These are phyloP conservation scores for Macroramphosus scolopax DNA, from an alignment of 2,797 vertebrate species.

Conservation along the genomic window DNA sequence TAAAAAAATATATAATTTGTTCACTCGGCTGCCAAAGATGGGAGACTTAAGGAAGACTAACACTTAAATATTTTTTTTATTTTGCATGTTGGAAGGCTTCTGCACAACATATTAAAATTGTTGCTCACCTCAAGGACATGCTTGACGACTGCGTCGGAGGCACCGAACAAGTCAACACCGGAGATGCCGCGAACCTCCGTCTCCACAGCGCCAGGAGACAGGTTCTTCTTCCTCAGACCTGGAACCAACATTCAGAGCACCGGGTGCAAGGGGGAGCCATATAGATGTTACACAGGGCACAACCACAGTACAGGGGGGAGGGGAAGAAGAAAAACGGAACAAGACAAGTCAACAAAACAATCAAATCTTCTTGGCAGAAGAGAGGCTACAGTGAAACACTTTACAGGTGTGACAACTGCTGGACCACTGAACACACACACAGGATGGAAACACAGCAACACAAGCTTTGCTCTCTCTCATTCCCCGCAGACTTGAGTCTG, in stretches of 20 bases:
- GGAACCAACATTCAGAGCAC: constrained; percentile 74
- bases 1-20: too few species aligned
- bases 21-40: too few species aligned
- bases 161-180: constrained; percentile 93
- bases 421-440: constrained; percentile 68
- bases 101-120: neutral
- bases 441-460: constrained; percentile 54
- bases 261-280: constrained; percentile 54
- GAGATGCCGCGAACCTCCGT: constrained; percentile 92
- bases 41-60: too few species aligned
- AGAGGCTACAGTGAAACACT: too few species aligned
- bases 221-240: constrained; percentile 96
- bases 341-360: constrained; percentile 22
- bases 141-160: constrained; percentile 94
- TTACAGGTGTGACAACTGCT: constrained; percentile 52
- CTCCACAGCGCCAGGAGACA: constrained; percentile 93
- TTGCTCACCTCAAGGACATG: constrained; percentile 91
- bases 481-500: constrained; percentile 34
- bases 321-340: constrained; percentile 17
- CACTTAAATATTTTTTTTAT: too few species aligned
- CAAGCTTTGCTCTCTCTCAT: constrained; percentile 51
- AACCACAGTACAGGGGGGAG: constrained; percentile 33
- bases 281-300: constrained; percentile 63
- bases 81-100: too few species aligned
- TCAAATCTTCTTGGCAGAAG: too few species aligned